Evolutionary conservation across 2,797 vertebrate genomes (phyloP), one percentile per base, ranked within the genome.

Genomic region (Sebastes hopkinsi): DNA sequence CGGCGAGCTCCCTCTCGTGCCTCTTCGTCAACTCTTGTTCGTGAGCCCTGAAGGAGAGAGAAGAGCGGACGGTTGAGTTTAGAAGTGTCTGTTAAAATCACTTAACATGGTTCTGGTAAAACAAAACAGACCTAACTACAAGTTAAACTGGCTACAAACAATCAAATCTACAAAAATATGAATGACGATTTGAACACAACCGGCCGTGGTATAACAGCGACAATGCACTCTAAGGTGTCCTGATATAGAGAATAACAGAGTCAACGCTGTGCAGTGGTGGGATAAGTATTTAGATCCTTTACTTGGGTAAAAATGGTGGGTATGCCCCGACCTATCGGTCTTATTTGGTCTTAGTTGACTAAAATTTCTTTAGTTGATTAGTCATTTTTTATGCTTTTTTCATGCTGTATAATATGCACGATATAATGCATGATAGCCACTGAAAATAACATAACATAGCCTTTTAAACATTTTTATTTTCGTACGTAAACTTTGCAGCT

Each of bases 21-120:
- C 96, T 97, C 97, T 99, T 98, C 91, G 93, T 96, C 96, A 99
- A 93, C 95, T 99, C 98, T 94, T 99, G 98, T 86, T 99, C 98
- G 84, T 99, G 97, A 82, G 96, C 96, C 95, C 98, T 99, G 96
- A 92, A 94, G 82, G 79, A 42, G 68, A 20, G 20, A 75, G 27
- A 46, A 56, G 22, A 22, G 25, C 0, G 6, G n/a, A 56, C 4
- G 13, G 27, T 3, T 20, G 2, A 79, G 75, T 22, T 18, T 55
- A n/a, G 4, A 25, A 36, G 20, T 34, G 52, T n/a, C n/a, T 13
- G 11, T 36, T 36, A 36, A 23, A 36, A 23, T 38, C 32, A 36
- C 52, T n/a, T 11, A 34, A 58, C 27, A 25, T 14, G 36, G 42
- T 8, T 4, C 52, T 18, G 42, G 6, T 56, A 8, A 29, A 75